Evolutionary conservation across 2,797 vertebrate species (phyloP), one percentile per base, ranked within the genome.

Genomic region (Myripristis murdjan): DNA sequence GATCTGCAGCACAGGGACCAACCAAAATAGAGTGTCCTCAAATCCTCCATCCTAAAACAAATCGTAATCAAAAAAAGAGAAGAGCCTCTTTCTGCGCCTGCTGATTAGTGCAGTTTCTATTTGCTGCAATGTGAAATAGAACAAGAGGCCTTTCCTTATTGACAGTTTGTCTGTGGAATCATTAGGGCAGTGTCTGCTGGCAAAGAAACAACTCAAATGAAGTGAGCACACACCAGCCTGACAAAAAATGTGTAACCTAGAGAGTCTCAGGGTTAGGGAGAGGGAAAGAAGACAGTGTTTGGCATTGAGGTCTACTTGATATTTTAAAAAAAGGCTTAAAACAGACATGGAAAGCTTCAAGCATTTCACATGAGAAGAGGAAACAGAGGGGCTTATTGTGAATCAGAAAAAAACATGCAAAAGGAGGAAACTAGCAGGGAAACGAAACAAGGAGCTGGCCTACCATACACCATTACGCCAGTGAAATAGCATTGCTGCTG

Each of bases 21-120:
- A 76, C 85, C 54, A 23, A 85, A 89, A 89, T 88, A 86, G 81
- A 48, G 41, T 44, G 84, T 73, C 84, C 87, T 88, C 61, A 72
- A 79, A 73, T 70, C 70, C 72, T 33, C 60, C 16, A 70, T 71
- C 75, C 75, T 77, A 31, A 53, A 77, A 81, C 39, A 48, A 64
- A 64, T 58, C n/a, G 2, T 47, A 35, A 51, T 56, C 24, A 71
- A 63, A 58, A 59, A 41, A 6, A 59, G 56, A 64, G 39, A 60
- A 31, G 44, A 73, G 24, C 23, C 48, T 26, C 48, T 5, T 23
- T 51, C 48, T 26, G 4, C 44, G 23, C 18, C 28, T 12, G n/a
- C 37, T 20, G 44, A 82, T 5, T 52, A 61, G 67, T 68, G 74
- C 43, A 1, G 46, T 41, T 72, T 80, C 0, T 2, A 60, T 75